Base-by-base conservation (phyloP, 2,797 vertebrate species). In the Pachyuromys duprasi region DNA sequence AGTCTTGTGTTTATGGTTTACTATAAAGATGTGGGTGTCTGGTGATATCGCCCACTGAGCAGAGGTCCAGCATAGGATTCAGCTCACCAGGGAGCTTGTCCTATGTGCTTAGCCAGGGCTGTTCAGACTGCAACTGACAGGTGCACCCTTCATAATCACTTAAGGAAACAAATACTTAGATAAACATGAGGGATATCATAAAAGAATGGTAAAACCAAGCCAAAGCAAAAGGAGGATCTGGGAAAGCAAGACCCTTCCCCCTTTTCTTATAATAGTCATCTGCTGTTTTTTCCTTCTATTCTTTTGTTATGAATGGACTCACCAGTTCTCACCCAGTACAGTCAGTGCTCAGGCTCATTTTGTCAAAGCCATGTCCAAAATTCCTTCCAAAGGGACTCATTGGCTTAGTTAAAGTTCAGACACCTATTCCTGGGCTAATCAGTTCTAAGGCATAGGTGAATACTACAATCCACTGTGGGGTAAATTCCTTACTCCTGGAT, bases 1-100 rank as follows among this genome's bases (percentile, higher is more conserved):
- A 57, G 53, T 67, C 83, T 94, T 88, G 80, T 42, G 72, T 49
- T 79, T 39, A 84, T 96, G 94, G 90, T 87, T 90, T 78, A 93
- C 39, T n/a, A 15, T 69, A 26, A 57, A 45, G 0, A 26, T 18
- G 22, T 26, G 20, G 55, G 57, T 31, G 12, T 24, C 62, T 31
- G 15, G 42, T 55, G 79, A 26, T 96, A 82, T 11, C 18, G 42
- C 15, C 31, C 62, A 33, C 28, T 11, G 63, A 76, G 49, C 20
- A 24, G 79, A 95, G 90, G 80, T 91, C 60, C 22, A 3, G 18
- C 18, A 24, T 82, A 89, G 65, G 90, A 76, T 86, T 55, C 74
- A 84, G 86, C 70, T 53, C 45, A 55, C 24, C 84, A 63, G 65
- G 76, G 79, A 57, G 81, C n/a, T 12, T 86, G 83, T 70, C 22